Conservation (phyloP, 1,140 invertebrate genomes). For the Monochamus saltuarius region DNA sequence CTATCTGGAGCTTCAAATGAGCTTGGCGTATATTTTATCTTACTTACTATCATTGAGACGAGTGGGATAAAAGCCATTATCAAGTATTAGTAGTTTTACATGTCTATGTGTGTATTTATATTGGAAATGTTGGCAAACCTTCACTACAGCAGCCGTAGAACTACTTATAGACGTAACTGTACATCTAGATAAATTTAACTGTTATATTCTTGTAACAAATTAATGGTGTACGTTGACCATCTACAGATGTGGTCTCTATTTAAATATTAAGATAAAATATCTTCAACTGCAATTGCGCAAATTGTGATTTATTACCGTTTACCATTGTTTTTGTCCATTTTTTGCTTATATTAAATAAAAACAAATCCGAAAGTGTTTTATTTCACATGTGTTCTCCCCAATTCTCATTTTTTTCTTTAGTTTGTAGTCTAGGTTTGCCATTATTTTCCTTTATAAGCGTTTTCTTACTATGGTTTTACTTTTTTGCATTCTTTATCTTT, state of each 20-base stretch:
- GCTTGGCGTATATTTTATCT: too few relatives aligned
- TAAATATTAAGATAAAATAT: too few relatives aligned
- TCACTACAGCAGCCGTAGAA: constrained; percentile 51
- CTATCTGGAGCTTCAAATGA: too few relatives aligned
- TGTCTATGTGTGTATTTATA: constrained; percentile 11
- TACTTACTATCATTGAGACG: too few relatives aligned
- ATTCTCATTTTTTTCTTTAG: constrained; percentile 26
- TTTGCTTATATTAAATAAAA: constrained; percentile 17
- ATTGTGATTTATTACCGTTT: constrained; percentile 14
- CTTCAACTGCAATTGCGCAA: constrained; percentile 12
- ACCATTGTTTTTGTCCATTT: constrained; percentile 18
- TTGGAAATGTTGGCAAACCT: constrained; percentile 54
- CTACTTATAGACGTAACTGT: background rate
- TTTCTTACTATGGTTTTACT: constrained; percentile 32
- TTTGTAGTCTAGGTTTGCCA: constrained; percentile 51
- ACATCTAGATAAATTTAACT: constrained; percentile 10
- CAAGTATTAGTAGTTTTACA: too few relatives aligned
- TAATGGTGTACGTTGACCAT: too few relatives aligned
- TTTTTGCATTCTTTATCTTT: background rate
- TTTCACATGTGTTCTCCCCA: constrained; percentile 7
- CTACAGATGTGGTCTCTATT: too few relatives aligned
- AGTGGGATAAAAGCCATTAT: too few relatives aligned
- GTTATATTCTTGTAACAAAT: constrained; percentile 25
- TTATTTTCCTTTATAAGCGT: constrained; percentile 48
- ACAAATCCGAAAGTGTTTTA: constrained; percentile 17